Base-by-base conservation (phyloP, 2,888 invertebrate species). In the Lasioglossum oenotherae region DNA sequence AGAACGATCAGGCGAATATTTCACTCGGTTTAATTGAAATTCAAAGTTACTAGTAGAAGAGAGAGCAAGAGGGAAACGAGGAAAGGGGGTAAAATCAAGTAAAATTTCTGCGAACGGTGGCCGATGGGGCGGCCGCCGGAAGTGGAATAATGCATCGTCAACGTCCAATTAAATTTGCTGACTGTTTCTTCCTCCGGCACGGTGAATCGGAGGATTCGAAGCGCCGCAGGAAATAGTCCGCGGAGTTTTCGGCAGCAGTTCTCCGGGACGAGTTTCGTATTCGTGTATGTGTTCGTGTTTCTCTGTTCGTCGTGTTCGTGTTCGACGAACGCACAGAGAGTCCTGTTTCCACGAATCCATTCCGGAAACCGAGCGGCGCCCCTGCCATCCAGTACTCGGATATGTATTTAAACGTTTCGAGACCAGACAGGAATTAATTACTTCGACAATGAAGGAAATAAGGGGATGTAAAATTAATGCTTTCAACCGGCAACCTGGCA, bases 101-200 rank as follows among this genome's bases (percentile, higher is more conserved):
- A 53, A 74, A 75, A 75, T 78, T 78, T 60, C 44, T 41, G 46
- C 73, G 49, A 74, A 38, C 27, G 53, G 53, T n/a, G n/a, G 41
- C 31, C 67, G 35, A 27, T 31, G 19, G 31, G 35, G 35, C 41
- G 38, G 16, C 35, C 31, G 16, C 12, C 41, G 69, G 57, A 74
- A 64, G 64, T 38, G 38, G 60, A 80, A 75, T 80, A 84, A 86
- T 84, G 85, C 85, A 73, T 84, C 86, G 86, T 86, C 85, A 73
- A 81, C 80, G 85, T 86, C 46, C 85, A 84, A 86, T 86, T 86
- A 86, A 85, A 84, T 84, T 81, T 23, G 76, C 75, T 60, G 73
- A 81, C 69, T 86, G 81, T 78, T 86, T 86, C 80, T 80, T 80
- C 75, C 57, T 57, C 49, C 57, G 2, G 67, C 67, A 35, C 31